Conservation (phyloP, 2,113 vertebrate species). For the Campylomormyrus tamandua region DNA sequence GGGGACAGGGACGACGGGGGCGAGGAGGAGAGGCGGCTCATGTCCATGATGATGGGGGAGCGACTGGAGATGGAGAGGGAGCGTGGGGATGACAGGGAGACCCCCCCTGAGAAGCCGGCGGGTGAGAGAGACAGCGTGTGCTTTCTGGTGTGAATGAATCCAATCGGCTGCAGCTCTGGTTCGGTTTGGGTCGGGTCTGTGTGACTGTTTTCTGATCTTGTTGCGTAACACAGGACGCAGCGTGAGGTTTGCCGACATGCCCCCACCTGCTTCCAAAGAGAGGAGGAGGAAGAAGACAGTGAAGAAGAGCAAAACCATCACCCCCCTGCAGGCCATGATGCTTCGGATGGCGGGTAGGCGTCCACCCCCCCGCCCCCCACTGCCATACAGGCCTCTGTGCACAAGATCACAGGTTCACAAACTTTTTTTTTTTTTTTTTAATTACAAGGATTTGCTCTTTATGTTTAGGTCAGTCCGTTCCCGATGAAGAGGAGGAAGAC, state of each 20-base stretch:
- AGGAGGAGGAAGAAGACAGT: conserved; percentile 72
- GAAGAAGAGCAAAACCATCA: conserved; percentile 89
- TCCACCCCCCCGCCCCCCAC: neutral
- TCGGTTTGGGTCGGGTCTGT: neutral
- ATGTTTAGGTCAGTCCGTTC: conserved; percentile 81
- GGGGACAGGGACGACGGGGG: conserved; percentile 64
- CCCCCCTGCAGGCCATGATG: conserved; percentile 98
- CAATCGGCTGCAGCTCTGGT: neutral
- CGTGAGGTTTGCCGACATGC: conserved; percentile 87
- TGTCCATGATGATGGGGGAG: conserved; percentile 28
- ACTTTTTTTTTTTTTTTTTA: no score
- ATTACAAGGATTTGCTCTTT: neutral
- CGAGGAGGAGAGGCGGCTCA: conserved; percentile 39
- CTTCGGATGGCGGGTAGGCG: conserved; percentile 84
- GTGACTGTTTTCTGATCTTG: neutral
- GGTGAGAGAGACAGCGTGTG: conserved; percentile 25
- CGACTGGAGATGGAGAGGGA: conserved; percentile 50
- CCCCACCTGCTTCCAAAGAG: conserved; percentile 42
- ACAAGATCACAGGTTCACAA: neutral
- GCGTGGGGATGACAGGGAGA: conserved; percentile 37
- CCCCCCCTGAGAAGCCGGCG: conserved; percentile 19
- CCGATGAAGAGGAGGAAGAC: conserved; percentile 77
- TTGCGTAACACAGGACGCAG: conserved; percentile 57
- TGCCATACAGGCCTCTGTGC: neutral
- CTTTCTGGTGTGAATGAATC: neutral